A percentile compares a stretch with the other conserved stretches of the same genome.
Conservation (phyloP, 2,113 vertebrate genomes). For the Siniperca knerii region DNA sequence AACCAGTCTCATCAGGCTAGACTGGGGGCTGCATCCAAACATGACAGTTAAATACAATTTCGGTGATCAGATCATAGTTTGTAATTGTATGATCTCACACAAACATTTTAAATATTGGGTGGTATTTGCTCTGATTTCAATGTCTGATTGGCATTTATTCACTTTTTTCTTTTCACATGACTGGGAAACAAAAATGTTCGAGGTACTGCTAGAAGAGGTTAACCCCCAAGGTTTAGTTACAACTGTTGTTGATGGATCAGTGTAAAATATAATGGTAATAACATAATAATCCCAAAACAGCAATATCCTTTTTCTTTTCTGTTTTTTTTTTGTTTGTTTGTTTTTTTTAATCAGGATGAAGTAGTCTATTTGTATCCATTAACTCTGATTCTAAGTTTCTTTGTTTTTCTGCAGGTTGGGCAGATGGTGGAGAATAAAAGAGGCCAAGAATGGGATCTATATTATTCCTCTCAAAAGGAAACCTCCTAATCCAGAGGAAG, state of each 20-base stretch:
- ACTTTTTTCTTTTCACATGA: neutral
- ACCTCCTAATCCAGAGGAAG: slow-evolving; percentile 61
- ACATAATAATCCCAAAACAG: no score
- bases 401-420: slow-evolving; percentile 77
- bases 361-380: neutral
- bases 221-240: neutral
- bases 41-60: neutral
- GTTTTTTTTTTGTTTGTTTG: neutral
- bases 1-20: neutral
- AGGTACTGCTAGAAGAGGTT: neutral
- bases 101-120: neutral
- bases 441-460: slow-evolving; percentile 85
- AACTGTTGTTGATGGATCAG: neutral
- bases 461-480: slow-evolving; percentile 85
- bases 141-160: neutral
- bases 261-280: neutral
- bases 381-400: slow-evolving; percentile 1
- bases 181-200: neutral
- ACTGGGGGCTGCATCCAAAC: neutral
- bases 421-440: slow-evolving; percentile 86
- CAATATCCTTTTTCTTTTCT: neutral
- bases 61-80: neutral
- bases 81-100: neutral
- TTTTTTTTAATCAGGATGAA: neutral
- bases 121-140: neutral